Evolutionary conservation across 1,140 invertebrate species (phyloP), one percentile per base, ranked within the genome.

Genomic region (Drosophila subobscura): DNA sequence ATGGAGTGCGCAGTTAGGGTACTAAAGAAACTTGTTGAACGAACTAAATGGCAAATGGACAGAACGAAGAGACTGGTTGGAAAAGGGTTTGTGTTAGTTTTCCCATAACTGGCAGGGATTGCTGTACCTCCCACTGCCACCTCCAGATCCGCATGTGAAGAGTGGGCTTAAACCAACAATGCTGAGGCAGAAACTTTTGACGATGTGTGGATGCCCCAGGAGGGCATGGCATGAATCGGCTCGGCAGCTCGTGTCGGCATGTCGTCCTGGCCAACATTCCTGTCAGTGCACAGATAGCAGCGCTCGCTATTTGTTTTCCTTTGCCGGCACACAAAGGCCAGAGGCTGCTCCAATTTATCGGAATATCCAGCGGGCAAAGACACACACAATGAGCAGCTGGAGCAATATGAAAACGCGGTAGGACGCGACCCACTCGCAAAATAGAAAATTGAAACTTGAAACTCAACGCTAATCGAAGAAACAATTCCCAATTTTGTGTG

Each of bases 361-460:
- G 42, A 22, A 25, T 64, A 46, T 23, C 50, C 33, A 41, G 41
- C n/a, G 23, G 53, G 25, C 29, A 22, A n/a, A 53, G 25, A 12
- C 51, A 49, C 51, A 37, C 10, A 72, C 68, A 20, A 80, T 80
- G 74, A 68, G 80, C 67, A 77, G 16, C 42, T 89, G 86, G 86
- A 85, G 29, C 22, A 53, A 52, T 14, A 85, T 89, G 86, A 89
- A 85, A 71, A 89, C 86, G 63, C 86, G 86, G 86, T 89, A 89
- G 46, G 64, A 53, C 7, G 25, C 14, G 16, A 25, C 5, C 41
- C 22, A 7, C 7, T 40, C 3, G n/a, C 10, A 12, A 41, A 27
- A n/a, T 14, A 2, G 7, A 25, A 41, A 20, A 6, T 10, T 10
- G 14, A 29, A 25, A 25, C 6, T 41, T 25, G 40, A 20, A 40